Conservation (phyloP, 2,797 vertebrate species). For the Peromyscus attwateri region DNA sequence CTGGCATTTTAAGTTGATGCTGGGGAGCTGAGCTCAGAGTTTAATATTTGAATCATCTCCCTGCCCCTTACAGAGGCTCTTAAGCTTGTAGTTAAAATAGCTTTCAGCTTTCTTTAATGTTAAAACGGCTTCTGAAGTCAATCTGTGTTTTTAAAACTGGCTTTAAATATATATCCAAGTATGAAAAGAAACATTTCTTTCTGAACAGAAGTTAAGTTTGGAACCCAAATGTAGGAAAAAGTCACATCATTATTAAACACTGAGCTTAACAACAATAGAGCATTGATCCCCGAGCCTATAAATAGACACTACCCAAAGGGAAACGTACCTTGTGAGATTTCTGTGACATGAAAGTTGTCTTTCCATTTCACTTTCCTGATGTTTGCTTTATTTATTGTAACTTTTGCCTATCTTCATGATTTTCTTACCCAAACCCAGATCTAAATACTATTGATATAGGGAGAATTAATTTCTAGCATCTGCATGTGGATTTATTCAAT, state of each 20-base stretch:
- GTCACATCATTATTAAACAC: background rate
- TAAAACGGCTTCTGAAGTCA: conserved; percentile 26
- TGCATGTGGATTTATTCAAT: conserved; percentile 14
- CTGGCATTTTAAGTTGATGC: background rate
- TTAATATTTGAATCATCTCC: background rate
- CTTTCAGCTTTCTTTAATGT: conserved; percentile 15
- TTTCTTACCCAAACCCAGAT: background rate
- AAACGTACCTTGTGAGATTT: background rate
- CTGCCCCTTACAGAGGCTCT: background rate
- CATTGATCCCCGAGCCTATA: background rate
- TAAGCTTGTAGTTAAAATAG: background rate
- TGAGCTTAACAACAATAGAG: background rate
- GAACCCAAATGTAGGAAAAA: background rate
- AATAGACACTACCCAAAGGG: background rate
- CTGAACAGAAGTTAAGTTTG: background rate
- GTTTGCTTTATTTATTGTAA: background rate
- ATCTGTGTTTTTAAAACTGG: conserved; percentile 12
- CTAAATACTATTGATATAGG: background rate
- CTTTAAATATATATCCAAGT: conserved; percentile 38
- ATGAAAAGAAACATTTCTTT: background rate
- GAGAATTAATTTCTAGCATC: conserved; percentile 40
- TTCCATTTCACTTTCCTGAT: conserved; percentile 1
- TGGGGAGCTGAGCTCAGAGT: background rate
- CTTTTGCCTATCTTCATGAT: background rate
- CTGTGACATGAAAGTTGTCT: background rate